Base-by-base conservation (phyloP, 2,888 invertebrate genomes). In the Amblyjoppa fuscipennis region DNA sequence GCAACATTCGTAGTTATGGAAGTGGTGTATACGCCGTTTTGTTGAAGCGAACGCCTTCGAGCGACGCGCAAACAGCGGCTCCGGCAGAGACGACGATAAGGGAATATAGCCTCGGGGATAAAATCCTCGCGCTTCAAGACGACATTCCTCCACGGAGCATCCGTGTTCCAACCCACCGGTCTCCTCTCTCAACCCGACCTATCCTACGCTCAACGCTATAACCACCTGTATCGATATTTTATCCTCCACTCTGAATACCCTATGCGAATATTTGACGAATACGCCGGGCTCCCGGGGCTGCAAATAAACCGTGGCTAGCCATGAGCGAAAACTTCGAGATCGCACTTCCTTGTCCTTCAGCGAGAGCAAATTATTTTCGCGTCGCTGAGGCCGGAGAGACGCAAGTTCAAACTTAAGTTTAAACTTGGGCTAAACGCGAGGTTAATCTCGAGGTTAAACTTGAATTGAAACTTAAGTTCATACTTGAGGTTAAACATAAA, bases 111-210 rank as follows among this genome's bases (percentile, higher is more conserved):
- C 84, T 64, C 77, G 78, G 81, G 88, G 80, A 83, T 84, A 78
- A 64, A 64, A 64, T 34, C 74, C 85, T 80, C 70, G 73, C 73
- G 83, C 66, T 76, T 76, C 68, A 66, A 86, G 83, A 88, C 88
- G 87, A 87, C 88, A 88, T 88, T 88, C 88, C 88, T 87, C 87
- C 85, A 86, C 87, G 85, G 85, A 87, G 86, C 87, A 81, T 84
- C 84, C 84, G 81, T 80, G 84, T 84, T 84, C 64, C 77, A 68
- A 84, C 71, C 68, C 80, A 70, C 73, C 53, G 73, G 77, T 76
- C 84, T 73, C 69, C 66, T 69, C 31, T 7, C n/a, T 53, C 64
- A 61, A 34, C 61, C 75, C 71, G 75, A 74, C 56, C 61, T 80
- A 79, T 75, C 61, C 74, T 68, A 76, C 34, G 73, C 41, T 28